These are phyloP conservation scores for Aporrectodea caliginosa DNA, from an alignment of 1,140 invertebrate species.

Conservation along the genomic window DNA sequence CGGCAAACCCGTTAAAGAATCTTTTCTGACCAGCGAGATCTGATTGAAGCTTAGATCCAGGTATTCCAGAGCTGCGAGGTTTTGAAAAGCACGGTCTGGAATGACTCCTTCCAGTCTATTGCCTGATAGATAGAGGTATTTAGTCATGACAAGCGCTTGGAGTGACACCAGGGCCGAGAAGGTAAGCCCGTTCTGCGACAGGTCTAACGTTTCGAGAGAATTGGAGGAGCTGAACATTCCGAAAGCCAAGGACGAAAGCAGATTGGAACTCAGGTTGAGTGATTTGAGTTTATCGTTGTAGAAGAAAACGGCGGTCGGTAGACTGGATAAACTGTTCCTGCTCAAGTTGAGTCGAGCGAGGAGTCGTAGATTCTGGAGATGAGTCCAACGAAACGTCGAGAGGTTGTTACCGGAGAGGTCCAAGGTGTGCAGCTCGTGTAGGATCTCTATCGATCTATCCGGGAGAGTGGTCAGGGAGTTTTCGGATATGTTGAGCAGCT, in stretches of 20 bases:
- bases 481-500: background rate
- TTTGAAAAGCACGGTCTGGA: background rate
- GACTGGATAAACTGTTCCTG: background rate
- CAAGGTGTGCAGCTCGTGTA: background rate
- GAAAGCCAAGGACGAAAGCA: background rate
- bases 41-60: background rate
- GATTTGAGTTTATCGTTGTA: background rate
- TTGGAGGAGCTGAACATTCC: background rate
- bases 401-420: background rate
- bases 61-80: background rate
- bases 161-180: background rate
- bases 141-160: background rate
- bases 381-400: background rate
- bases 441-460: background rate
- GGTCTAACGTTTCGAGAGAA: background rate
- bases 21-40: background rate
- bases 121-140: background rate
- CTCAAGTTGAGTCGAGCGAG: background rate
- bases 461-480: background rate
- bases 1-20: background rate
- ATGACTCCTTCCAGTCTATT: background rate
- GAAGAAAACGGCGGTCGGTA: background rate
- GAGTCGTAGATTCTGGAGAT: background rate
- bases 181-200: background rate
- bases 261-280: background rate